Evolutionary conservation across 2,888 invertebrate species (phyloP).

Genomic region (Pachycephus smyrnensis): DNA sequence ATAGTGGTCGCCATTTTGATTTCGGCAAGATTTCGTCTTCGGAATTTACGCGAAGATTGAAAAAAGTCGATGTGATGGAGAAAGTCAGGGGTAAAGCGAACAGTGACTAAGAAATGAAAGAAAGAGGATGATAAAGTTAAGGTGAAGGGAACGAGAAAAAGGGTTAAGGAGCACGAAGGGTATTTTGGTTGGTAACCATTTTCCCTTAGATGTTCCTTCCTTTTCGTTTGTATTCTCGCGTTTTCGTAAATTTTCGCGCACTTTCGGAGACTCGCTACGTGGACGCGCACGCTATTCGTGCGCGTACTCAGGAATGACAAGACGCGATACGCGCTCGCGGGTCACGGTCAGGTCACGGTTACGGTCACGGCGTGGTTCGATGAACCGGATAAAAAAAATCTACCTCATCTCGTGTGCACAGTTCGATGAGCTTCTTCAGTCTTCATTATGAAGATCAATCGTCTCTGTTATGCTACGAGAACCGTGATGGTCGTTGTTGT

Average conservation of each 20-base stretch:
- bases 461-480: too few relatives aligned
- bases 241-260: neutral
- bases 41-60: neutral
- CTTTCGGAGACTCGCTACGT: slow-evolving; percentile 6
- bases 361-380: neutral
- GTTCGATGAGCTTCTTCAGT: too few relatives aligned
- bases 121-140: neutral
- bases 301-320: slow-evolving; percentile 45
- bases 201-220: slow-evolving; percentile 21
- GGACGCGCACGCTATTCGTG: slow-evolving; percentile 34
- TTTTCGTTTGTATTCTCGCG: slow-evolving; percentile 13
- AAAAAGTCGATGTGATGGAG: too few relatives aligned
- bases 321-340: slow-evolving; percentile 27
- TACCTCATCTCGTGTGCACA: too few relatives aligned
- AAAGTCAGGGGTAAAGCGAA: neutral
- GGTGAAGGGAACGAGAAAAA: slow-evolving; percentile 20
- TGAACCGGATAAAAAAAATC: too few relatives aligned
- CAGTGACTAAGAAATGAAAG: slow-evolving; percentile 4
- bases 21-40: too few relatives aligned
- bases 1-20: too few relatives aligned
- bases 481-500: too few relatives aligned
- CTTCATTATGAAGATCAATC: too few relatives aligned
- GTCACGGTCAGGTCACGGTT: slow-evolving; percentile 20
- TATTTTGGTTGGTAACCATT: slow-evolving; percentile 17
- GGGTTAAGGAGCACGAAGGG: neutral